Evolutionary conservation across 2,113 vertebrate species (phyloP).

Genomic region (Sinocyclocheilus maitianheensis): DNA sequence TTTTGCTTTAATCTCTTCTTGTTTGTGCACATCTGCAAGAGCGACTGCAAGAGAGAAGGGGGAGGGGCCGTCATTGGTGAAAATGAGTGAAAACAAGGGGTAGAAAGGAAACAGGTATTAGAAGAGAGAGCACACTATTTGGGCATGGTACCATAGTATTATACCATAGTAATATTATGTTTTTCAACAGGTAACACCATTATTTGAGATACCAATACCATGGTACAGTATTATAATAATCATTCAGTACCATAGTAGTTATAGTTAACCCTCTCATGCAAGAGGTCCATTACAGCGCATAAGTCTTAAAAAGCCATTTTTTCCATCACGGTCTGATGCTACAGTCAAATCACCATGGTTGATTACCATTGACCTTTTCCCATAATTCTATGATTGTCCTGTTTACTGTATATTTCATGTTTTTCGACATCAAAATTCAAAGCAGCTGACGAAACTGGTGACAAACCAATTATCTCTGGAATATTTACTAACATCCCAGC

Average conservation of each 20-base stretch:
- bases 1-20: conserved; percentile 81
- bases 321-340: no score
- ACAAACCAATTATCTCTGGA: neutral
- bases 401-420: no score
- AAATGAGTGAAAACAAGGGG: conserved; percentile 41
- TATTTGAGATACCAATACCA: neutral
- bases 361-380: no score
- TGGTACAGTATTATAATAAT: neutral
- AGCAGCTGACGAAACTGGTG: neutral
- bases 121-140: neutral
- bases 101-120: conserved; percentile 47
- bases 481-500: no score
- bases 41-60: conserved; percentile 66
- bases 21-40: conserved; percentile 79
- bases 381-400: no score
- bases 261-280: no score
- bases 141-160: neutral
- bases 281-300: no score
- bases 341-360: no score
- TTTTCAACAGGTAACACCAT: neutral
- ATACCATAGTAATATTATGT: neutral
- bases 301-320: no score
- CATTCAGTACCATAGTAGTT: neutral
- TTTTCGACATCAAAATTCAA: neutral
- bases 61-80: conserved; percentile 27